Evolutionary conservation across 1,140 invertebrate genomes (phyloP).

Genomic region (Calycopis cecrops): DNA sequence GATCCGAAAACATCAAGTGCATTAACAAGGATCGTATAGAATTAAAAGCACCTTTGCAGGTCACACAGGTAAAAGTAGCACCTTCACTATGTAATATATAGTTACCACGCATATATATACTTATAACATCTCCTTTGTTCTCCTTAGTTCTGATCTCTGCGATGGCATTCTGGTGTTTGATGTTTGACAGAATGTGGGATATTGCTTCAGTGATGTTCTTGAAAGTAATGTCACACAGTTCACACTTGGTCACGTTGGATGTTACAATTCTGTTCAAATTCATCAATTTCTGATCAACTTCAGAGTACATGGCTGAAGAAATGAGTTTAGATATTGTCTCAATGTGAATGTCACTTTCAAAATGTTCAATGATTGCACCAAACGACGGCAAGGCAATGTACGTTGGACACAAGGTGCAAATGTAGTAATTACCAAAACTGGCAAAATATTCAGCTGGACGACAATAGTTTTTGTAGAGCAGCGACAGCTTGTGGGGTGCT

Average conservation of each 20-base stretch:
- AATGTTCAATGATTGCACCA: constrained; percentile 56
- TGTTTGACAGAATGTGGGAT: constrained; percentile 42
- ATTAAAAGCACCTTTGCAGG: constrained; percentile 48
- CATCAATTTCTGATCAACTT: constrained; percentile 40
- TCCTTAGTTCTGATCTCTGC: constrained; percentile 34
- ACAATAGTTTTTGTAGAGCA: constrained; percentile 58
- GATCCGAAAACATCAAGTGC: constrained; percentile 57
- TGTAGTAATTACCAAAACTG: constrained; percentile 62
- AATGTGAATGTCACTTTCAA: constrained; percentile 51
- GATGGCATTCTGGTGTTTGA: constrained; percentile 47
- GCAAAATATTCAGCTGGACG: constrained; percentile 60
- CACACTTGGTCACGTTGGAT: constrained; percentile 36
- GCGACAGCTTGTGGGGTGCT: constrained; percentile 47
- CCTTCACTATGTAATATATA: constrained; percentile 57
- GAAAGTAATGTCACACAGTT: constrained; percentile 40
- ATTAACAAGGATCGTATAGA: constrained; percentile 51
- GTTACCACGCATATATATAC: constrained; percentile 61
- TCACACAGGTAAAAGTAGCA: constrained; percentile 43
- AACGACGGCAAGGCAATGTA: constrained; percentile 55
- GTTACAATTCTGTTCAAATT: constrained; percentile 37
- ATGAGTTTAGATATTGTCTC: constrained; percentile 52
- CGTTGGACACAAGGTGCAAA: constrained; percentile 52
- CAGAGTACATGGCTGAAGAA: constrained; percentile 40
- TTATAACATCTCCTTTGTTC: constrained; percentile 57
- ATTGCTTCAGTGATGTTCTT: constrained; percentile 36